phyloP scores from a whole-genome alignment of 2,797 vertebrate species.

The Choloepus didactylus region DNA sequence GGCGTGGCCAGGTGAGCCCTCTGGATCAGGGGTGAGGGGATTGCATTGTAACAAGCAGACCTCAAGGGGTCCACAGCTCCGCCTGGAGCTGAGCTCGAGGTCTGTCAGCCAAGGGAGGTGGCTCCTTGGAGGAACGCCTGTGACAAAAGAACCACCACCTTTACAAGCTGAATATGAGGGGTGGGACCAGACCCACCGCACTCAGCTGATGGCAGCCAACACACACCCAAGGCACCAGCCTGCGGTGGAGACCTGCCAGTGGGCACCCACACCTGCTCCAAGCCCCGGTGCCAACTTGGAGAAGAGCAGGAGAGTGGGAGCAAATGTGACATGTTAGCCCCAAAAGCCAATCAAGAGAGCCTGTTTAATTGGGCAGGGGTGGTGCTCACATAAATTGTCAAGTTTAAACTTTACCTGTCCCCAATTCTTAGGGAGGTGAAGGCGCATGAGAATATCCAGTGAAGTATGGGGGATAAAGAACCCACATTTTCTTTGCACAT shows the following conservation, averaged over 20 bases:
- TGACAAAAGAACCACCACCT: neutral
- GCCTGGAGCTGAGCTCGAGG: neutral
- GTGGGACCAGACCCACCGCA: neutral
- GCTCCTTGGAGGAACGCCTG: neutral
- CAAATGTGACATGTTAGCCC: neutral
- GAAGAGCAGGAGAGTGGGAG: neutral
- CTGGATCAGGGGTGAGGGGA: neutral
- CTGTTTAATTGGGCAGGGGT: neutral
- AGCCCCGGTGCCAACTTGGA: neutral
- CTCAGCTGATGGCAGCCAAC: neutral
- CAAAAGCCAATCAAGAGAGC: neutral
- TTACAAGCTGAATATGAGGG: neutral
- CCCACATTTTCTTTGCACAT: neutral
- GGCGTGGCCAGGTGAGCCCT: neutral
- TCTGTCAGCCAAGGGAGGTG: neutral
- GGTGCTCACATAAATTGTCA: neutral
- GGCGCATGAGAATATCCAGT: neutral
- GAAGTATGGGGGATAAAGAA: neutral
- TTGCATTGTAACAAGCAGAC: neutral
- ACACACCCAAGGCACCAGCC: no score
- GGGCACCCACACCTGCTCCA: neutral
- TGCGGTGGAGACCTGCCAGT: no score
- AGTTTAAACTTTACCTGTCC: neutral
- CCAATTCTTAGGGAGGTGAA: neutral
- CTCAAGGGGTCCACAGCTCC: neutral